Base-by-base conservation (phyloP, 2,888 invertebrate genomes). In the Agriopis leucophaearia region DNA sequence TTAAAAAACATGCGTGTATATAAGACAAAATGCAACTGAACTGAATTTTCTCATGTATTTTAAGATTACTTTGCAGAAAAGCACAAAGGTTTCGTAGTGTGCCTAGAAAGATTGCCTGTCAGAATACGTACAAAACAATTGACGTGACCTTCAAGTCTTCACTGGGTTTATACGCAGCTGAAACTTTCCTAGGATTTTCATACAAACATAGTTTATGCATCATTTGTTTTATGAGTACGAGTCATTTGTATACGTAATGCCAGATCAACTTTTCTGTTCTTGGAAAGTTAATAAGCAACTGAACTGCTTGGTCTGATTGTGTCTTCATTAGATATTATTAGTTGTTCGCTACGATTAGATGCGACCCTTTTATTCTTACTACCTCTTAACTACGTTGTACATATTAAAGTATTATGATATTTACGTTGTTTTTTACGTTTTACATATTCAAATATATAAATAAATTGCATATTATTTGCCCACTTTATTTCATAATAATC, bases 151-250 rank as follows among this genome's bases (percentile, higher is more conserved):
- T 59, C 54, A 59, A 42, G 42, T 42, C 48, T 42, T 38, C 40
- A 65, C 15, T 45, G 44, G 45, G 40, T 52, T 65, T 54, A 59
- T 52, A 45, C 59, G 64, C 59, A 15, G 15, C 44, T 15, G 61
- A 45, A 66, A 45, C 50, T 48, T 65, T 56, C 44, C 36, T 61
- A 50, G 27, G 56, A 50, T 55, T 55, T 55, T 42, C 48, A 55
- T 54, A 55, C 65, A 45, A 55, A 55, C 27, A 55, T 51, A 44
- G 35, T 44, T 55, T 48, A 55, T 51, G 56, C 56, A 61, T 61
- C 55, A 55, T 55, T 65, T 47, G 27, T 15, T 65, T 40, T 42
- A 58, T 40, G 18, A 55, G 42, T 27, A 42, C 27, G 55, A 42
- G 27, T 18, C 55, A 55, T 45, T 56, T 66, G 56, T 61, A 50